phyloP scores from a whole-genome alignment of 2,113 vertebrate species.

The Petromus typicus region DNA sequence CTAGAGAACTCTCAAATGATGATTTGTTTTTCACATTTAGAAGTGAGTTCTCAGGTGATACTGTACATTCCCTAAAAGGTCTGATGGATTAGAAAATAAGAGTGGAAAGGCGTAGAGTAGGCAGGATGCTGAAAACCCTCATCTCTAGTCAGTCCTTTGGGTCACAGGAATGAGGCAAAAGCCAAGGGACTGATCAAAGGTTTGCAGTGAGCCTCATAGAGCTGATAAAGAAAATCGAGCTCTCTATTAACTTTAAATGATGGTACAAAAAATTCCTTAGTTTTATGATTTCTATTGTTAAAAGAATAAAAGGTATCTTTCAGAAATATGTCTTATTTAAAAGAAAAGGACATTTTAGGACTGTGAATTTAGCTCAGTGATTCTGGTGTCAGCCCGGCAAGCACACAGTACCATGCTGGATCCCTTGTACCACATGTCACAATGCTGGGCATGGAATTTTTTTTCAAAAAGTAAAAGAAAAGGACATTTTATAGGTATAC shows the following conservation, averaged over 20 bases:
- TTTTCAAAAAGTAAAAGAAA: too few relatives aligned
- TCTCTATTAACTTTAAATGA: background rate
- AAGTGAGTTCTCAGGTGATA: slow-evolving; percentile 30
- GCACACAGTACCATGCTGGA: too few relatives aligned
- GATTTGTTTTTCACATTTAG: slow-evolving; percentile 9
- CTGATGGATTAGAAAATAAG: background rate
- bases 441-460: too few relatives aligned
- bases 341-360: too few relatives aligned
- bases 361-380: too few relatives aligned
- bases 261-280: background rate
- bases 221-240: background rate
- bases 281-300: slow-evolving; percentile 22
- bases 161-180: background rate
- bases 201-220: background rate
- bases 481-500: background rate
- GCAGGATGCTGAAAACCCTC: background rate
- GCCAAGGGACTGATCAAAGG: background rate
- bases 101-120: background rate
- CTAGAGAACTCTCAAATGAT: slow-evolving; percentile 45
- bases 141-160: background rate
- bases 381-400: too few relatives aligned
- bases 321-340: background rate
- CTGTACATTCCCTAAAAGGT: background rate
- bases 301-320: background rate
- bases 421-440: too few relatives aligned